These are phyloP conservation scores for Scortum barcoo DNA, from an alignment of 2,113 vertebrate species.

Conservation along the genomic window DNA sequence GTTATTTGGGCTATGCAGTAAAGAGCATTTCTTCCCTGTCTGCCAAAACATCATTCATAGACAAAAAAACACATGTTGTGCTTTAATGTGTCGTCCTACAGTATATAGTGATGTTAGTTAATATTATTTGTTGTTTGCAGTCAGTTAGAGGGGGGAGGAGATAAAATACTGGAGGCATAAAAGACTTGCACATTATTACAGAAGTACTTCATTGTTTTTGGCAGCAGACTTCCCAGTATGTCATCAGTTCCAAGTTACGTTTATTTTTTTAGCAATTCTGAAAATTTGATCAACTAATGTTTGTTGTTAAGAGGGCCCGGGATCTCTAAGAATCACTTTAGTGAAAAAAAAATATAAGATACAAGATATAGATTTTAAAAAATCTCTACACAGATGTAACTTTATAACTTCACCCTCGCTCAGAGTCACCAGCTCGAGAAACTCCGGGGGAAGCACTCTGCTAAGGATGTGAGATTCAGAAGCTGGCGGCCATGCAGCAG, in stretches of 20 bases:
- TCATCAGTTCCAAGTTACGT: neutral
- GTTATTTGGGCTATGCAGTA: neutral
- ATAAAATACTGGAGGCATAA: too few relatives aligned
- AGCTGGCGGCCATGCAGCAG: conserved; percentile 36
- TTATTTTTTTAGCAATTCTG: neutral
- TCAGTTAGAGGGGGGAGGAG: too few relatives aligned
- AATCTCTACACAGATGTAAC: neutral
- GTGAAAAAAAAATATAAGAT: neutral
- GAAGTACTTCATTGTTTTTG: neutral
- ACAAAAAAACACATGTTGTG: neutral
- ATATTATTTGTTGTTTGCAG: too few relatives aligned
- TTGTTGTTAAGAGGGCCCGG: neutral
- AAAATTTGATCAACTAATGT: neutral
- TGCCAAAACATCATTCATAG: neutral
- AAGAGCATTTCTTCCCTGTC: neutral
- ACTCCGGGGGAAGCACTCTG: conserved; percentile 7
- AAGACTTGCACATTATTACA: neutral
- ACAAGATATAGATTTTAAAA: neutral
- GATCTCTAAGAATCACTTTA: neutral
- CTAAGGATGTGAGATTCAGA: conserved; percentile 20
- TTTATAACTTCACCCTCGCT: conserved; percentile 4
- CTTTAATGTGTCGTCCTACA: neutral
- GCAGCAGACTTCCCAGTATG: neutral
- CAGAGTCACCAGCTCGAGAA: conserved; percentile 31
- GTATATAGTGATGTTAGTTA: neutral